These are phyloP conservation scores for Enteromius unitaeniatus DNA, from an alignment of 2,797 vertebrate species.

Conservation along the genomic window DNA sequence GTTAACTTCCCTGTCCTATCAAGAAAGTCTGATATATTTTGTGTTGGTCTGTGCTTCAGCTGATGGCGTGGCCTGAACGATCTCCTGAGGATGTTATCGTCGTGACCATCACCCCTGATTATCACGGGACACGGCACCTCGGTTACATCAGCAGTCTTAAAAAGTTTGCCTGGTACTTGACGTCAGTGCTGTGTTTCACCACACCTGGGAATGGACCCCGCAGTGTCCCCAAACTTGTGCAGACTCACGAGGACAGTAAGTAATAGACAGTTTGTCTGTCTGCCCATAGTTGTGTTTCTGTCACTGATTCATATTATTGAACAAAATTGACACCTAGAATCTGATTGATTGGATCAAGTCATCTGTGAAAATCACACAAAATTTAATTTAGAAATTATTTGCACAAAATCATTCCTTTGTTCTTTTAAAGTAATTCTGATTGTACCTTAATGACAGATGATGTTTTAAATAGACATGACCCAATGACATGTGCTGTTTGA, in stretches of 20 bases:
- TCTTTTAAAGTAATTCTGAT: not conserved
- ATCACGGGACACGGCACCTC: conserved; percentile 87
- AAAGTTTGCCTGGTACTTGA: conserved; percentile 90
- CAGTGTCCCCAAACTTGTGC: conserved; percentile 82
- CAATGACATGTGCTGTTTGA: not conserved
- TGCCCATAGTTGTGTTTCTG: not conserved
- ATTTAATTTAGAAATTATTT: not conserved
- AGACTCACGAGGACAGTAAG: conserved; percentile 94
- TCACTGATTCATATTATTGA: not conserved
- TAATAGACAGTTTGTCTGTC: conserved; percentile 52
- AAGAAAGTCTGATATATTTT: not conserved
- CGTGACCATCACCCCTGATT: conserved; percentile 91
- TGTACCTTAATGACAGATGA: not conserved
- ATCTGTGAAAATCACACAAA: not conserved
- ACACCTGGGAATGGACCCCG: conserved; percentile 91
- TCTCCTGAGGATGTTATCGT: conserved; percentile 78
- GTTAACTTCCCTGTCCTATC: not conserved
- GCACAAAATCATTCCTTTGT: not conserved
- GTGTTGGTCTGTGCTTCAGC: conserved; percentile 67
- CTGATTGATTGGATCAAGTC: too few species aligned
- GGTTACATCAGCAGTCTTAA: conserved; percentile 86
- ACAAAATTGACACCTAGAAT: too few species aligned
- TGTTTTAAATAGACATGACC: not conserved
- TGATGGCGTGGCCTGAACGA: conserved; percentile 87
- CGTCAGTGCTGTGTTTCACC: conserved; percentile 91